phyloP scores from a whole-genome alignment of 2,113 vertebrate species.

The Protobothrops flavoviridis region DNA sequence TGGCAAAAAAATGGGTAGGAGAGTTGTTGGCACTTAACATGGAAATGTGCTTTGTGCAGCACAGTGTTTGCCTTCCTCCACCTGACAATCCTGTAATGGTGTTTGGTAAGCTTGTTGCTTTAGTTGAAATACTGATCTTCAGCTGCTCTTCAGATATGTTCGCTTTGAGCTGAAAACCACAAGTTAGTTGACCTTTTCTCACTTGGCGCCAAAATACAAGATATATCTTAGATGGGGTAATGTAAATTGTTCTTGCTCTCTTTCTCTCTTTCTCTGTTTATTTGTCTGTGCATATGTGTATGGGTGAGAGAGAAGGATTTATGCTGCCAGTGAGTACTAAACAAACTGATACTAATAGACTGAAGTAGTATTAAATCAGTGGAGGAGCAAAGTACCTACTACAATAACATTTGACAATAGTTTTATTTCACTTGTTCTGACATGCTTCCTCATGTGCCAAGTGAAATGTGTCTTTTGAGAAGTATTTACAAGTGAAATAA shows the following conservation, averaged over 20 bases:
- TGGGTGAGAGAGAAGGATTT: not conserved
- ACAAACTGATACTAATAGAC: not conserved
- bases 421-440: conserved; percentile 45
- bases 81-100: not conserved
- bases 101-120: not conserved
- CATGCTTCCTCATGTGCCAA: conserved; percentile 46
- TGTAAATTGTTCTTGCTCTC: not conserved
- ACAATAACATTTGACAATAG: conserved; percentile 38
- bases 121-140: no score
- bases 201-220: not conserved
- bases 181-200: not conserved
- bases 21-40: not conserved
- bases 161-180: not conserved
- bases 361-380: not conserved
- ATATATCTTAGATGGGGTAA: not conserved
- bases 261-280: no score
- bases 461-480: conserved; percentile 49
- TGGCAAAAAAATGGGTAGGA: not conserved
- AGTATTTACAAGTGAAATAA: conserved; percentile 38
- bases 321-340: not conserved
- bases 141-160: not conserved
- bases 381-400: conserved; percentile 40
- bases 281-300: not conserved
- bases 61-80: not conserved
- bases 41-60: not conserved